A percentile compares a stretch with the other conserved stretches of the same genome.
These are phyloP conservation scores for Lithosia quadra DNA, from an alignment of 2,888 invertebrate species.

Conservation along the genomic window DNA sequence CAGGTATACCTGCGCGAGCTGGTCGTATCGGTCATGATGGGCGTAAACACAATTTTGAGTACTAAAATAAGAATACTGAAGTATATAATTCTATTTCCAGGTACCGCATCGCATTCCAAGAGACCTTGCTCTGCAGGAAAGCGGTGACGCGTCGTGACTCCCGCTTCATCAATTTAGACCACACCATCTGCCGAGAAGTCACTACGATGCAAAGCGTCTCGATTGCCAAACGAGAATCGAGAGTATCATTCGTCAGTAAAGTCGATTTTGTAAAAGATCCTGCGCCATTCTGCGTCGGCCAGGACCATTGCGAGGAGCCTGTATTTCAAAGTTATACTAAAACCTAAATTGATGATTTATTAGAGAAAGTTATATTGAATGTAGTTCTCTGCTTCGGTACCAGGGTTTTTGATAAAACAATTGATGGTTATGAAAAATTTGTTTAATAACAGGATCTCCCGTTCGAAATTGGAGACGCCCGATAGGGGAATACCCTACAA, in stretches of 20 bases:
- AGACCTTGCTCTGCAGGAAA: slow-evolving; percentile 89
- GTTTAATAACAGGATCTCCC: neutral
- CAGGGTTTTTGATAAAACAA: slow-evolving; percentile 1
- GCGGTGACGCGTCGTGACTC: slow-evolving; percentile 73
- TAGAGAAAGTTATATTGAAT: neutral
- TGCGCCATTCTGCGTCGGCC: slow-evolving; percentile 62
- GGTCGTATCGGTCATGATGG: no score
- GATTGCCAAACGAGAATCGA: slow-evolving; percentile 65
- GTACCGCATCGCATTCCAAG: slow-evolving; percentile 92
- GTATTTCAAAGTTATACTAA: slow-evolving; percentile 57
- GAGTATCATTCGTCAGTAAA: slow-evolving; percentile 69
- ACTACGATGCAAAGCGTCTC: slow-evolving; percentile 65
- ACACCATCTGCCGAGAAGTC: slow-evolving; percentile 84
- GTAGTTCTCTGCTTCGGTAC: slow-evolving; percentile 21
- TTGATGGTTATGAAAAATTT: neutral
- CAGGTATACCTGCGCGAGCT: no score
- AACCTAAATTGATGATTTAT: slow-evolving; percentile 43
- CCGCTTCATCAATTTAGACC: slow-evolving; percentile 76
- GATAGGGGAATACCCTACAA: neutral
- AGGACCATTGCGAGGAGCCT: slow-evolving; percentile 51
- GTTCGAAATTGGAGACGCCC: neutral
- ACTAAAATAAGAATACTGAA: no score
- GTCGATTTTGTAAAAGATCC: slow-evolving; percentile 75
- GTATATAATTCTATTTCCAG: slow-evolving; percentile 78
- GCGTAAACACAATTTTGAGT: neutral